Percentiles rank a stretch among this genome's conserved stretches.
Evolutionary conservation across 2,113 vertebrate species (phyloP).

Genomic region (Orthochromis indermauri): DNA sequence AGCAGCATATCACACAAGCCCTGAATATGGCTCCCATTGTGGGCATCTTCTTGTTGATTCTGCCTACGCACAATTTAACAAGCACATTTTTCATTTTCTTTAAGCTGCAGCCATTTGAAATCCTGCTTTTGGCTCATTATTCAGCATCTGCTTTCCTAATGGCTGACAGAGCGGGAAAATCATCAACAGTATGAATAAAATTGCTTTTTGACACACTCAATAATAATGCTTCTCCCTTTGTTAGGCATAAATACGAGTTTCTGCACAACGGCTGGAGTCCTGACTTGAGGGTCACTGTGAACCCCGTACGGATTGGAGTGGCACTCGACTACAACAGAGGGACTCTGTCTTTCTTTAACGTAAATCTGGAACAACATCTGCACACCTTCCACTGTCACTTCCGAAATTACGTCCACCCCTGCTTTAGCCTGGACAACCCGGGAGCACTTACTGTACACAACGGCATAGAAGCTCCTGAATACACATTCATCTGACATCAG

Average conservation of each 20-base stretch:
- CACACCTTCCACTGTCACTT: conserved; percentile 78
- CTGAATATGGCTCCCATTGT: background rate
- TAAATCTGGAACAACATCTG: conserved; percentile 81
- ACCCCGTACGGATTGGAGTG: conserved; percentile 71
- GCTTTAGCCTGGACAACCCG: conserved; percentile 85
- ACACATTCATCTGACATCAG: conserved; percentile 21
- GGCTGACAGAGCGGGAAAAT: background rate
- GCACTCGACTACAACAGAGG: conserved; percentile 80
- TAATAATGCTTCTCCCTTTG: background rate
- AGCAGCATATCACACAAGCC: background rate
- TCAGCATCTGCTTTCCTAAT: background rate
- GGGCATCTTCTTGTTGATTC: background rate
- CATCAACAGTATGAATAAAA: background rate
- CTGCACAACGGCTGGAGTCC: conserved; percentile 78
- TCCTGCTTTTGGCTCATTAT: background rate
- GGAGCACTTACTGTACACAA: conserved; percentile 77
- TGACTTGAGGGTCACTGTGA: conserved; percentile 67
- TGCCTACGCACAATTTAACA: background rate
- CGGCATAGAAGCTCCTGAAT: conserved; percentile 65
- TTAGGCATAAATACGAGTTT: conserved; percentile 87
- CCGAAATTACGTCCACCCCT: conserved; percentile 79
- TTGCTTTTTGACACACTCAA: background rate
- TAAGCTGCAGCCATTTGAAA: background rate
- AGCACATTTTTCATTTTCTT: background rate
- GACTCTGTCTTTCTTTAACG: conserved; percentile 85